Percentiles rank a stretch among this genome's conserved stretches.
phyloP scores from a whole-genome alignment of 1,140 invertebrate species.

The Sitobion miscanthi region DNA sequence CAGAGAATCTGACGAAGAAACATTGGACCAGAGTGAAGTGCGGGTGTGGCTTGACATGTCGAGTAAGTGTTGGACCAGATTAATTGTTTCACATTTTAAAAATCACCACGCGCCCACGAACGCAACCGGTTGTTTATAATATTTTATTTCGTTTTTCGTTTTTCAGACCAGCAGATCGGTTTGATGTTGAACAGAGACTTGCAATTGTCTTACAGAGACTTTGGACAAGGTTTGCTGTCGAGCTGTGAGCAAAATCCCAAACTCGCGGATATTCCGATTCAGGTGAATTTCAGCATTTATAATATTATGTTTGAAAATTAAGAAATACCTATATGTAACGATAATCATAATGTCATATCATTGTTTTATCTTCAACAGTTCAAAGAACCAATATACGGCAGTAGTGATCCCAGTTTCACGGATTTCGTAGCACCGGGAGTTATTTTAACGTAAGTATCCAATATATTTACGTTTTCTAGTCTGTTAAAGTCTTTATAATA shows the following conservation, averaged over 20 bases:
- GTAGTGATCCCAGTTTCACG: conserved; percentile 83
- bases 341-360: conserved; percentile 29
- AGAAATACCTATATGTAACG: not conserved
- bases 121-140: not conserved
- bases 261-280: conserved; percentile 81
- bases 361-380: conserved; percentile 66
- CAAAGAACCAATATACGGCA: conserved; percentile 84
- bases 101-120: not conserved
- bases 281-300: conserved; percentile 65
- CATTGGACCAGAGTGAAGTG: conserved; percentile 76
- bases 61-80: conserved; percentile 67
- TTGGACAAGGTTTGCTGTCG: conserved; percentile 72
- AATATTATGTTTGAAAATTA: not conserved
- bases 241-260: conserved; percentile 79
- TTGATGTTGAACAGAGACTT: conserved; percentile 79
- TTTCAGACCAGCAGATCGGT: conserved; percentile 88
- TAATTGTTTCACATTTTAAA: not conserved
- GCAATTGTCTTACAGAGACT: conserved; percentile 75
- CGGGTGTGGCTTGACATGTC: conserved; percentile 87
- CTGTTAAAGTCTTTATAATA: not conserved
- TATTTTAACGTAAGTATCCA: conserved; percentile 78
- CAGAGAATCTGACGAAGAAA: conserved; percentile 72
- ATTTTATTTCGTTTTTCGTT: conserved; percentile 48
- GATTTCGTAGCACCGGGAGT: conserved; percentile 94
- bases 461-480: not conserved